Evolutionary conservation across 1,140 invertebrate species (phyloP), one percentile per base, ranked within the genome.

Genomic region (Lepidurus arcticus): DNA sequence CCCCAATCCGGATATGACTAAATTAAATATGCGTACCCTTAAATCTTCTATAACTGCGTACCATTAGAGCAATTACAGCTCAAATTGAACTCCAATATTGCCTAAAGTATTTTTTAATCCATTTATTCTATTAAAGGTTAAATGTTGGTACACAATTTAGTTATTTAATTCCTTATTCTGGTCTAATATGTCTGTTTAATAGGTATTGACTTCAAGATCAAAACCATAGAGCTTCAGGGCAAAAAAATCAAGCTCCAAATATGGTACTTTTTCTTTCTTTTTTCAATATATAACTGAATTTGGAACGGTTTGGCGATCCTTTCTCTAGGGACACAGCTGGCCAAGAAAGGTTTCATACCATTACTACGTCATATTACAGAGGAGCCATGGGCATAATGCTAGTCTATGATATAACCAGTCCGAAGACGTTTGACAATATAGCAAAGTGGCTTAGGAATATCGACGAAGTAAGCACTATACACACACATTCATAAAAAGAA

Each of bases 141-240:
- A 26, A 26, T 26, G 26, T 26, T 26, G 26, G 26, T 26, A 1
- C 26, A 26, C 26, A 16, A n/a, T 42, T 78, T 78, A 21, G 16
- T 76, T 45, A 16, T 24, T 44, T n/a, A n/a, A n/a, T n/a, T n/a
- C n/a, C n/a, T n/a, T n/a, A n/a, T n/a, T 11, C 21, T 53, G 13
- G 77, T 45, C 10, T 80, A 80, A 81, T 81, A 75, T 74, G 53
- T 82, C 53, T 76, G 78, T 82, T 84, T 84, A 84, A 84, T 81
- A 98, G 96, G 96, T 84, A 98, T 98, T 86, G 96, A 98, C 89
- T 98, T 98, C 86, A 98, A 98, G 91, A 98, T 98, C 84, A 96
- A 97, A 89, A 98, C 96, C 83, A 95, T 98, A 84, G 96, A 98
- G 87, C 88, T 98, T 82, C 91, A 94, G 86, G 96, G 96, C 78